These are phyloP conservation scores for Tolmerus cingulatus DNA, from an alignment of 2,888 invertebrate genomes.

Conservation along the genomic window DNA sequence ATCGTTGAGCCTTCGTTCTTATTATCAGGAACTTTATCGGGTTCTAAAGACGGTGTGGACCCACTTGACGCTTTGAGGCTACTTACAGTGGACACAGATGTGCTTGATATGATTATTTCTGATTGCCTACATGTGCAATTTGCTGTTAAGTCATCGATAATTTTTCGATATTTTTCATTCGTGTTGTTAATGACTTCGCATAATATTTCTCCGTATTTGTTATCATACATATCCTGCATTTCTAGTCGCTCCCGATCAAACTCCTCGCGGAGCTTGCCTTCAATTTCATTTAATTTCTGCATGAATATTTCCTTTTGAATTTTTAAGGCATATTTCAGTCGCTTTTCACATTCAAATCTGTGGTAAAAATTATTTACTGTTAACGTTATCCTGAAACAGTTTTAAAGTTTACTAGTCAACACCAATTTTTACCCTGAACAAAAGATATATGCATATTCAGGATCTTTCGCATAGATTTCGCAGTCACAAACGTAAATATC, in stretches of 20 bases:
- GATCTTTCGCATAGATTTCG: too few species aligned
- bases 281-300: neutral
- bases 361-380: neutral
- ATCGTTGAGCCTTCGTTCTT: neutral
- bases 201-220: neutral
- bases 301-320: neutral
- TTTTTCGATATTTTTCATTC: neutral
- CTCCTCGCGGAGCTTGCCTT: neutral
- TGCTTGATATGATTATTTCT: neutral
- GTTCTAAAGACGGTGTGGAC: neutral
- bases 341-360: slow-evolving; percentile 44
- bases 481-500: too few species aligned
- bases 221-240: neutral
- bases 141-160: neutral
- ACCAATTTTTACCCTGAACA: too few species aligned
- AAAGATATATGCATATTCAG: too few species aligned
- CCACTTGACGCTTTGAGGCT: neutral
- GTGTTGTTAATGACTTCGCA: neutral
- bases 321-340: slow-evolving; percentile 23
- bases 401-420: too few species aligned
- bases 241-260: neutral
- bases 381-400: neutral
- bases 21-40: neutral
- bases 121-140: neutral
- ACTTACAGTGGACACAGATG: neutral